These are phyloP conservation scores for Tachycineta bicolor DNA, from an alignment of 2,113 vertebrate species.

Conservation along the genomic window DNA sequence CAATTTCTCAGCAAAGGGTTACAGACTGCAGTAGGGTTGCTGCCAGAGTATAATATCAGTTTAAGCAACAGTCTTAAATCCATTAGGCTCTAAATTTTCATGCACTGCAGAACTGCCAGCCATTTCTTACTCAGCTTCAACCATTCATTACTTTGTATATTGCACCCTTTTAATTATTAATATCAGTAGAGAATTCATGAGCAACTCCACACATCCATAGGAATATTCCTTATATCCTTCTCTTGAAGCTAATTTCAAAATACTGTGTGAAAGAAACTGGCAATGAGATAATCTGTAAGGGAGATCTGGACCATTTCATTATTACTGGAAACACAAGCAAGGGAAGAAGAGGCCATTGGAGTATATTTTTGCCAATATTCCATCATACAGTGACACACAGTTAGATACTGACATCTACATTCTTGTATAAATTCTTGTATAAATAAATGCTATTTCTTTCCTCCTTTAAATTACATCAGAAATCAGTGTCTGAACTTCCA, in stretches of 20 bases:
- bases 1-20: neutral
- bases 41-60: constrained; percentile 5
- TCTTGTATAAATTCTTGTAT: neutral
- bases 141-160: neutral
- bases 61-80: neutral
- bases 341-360: neutral
- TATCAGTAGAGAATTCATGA: neutral
- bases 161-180: neutral
- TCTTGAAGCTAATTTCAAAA: neutral
- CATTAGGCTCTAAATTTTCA: neutral
- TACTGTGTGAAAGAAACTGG: neutral
- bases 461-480: neutral
- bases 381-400: neutral
- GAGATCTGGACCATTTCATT: neutral
- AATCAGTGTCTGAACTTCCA: neutral
- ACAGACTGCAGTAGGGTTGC: neutral
- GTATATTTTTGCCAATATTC: neutral
- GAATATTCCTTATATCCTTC: neutral
- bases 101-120: neutral
- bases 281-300: neutral
- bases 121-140: neutral
- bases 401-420: neutral
- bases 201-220: neutral
- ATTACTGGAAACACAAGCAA: neutral
- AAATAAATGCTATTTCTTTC: neutral